Evolutionary conservation across 2,888 invertebrate species (phyloP), one percentile per base, ranked within the genome.

Genomic region (Biston betularia): DNA sequence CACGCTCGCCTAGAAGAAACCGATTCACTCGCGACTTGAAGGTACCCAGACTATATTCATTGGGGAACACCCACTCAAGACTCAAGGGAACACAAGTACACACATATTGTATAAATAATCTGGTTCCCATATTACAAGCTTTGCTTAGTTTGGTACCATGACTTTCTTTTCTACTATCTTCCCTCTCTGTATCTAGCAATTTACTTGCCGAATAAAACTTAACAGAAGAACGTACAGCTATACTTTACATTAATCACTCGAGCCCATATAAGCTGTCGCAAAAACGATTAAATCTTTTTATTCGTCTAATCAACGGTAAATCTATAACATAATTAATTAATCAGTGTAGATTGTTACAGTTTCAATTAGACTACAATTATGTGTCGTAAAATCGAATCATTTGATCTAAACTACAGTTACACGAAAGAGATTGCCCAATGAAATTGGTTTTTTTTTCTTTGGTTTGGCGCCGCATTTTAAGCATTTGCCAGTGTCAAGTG

Each of bases 241-340:
- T 7, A 0, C 53, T 5, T 14, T 54, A 55, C 60, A 67, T 67
- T 69, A 70, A 58, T 64, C 63, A 58, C 40, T 46, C 11, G 11
- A 11, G 34, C 14, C 57, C 58, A 42, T 50, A 58, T 50, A 35
- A 33, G 49, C 60, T 69, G 65, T 69, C 71, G 69, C 68, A 64
- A 72, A 70, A 70, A 53, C 70, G 34, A 73, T 70, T 70, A 68
- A 52, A 44, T n/a, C 45, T 63, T 69, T 68, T 74, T 70, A 69
- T 71, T 45, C 53, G 49, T 58, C 62, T 69, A 68, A 73, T 73
- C 73, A 45, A 38, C 34, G 64, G 53, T 57, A 68, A 61, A 74
- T 72, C 74, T 72, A 68, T 58, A 70, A 50, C 34, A 50, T 52
- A 67, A 70, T 70, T 70, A 70, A 74, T 74, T 71, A 70, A 74